Percentiles rank a stretch among this genome's conserved stretches.
Conservation (phyloP, 2,888 invertebrate species). For the Automeris io region DNA sequence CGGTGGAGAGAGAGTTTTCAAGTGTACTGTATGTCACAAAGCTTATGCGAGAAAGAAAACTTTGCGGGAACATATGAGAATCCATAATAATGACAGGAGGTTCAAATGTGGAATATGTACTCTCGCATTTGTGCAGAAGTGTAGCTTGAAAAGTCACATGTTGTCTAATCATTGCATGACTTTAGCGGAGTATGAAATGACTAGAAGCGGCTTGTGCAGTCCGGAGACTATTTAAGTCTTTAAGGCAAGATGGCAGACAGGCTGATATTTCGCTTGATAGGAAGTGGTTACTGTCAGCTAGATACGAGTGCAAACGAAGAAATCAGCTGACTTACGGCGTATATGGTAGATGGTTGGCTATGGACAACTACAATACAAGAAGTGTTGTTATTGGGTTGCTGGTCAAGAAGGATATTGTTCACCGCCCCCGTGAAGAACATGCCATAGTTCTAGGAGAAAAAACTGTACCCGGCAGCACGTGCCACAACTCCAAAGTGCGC, state of each 20-base stretch:
- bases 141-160: conserved; percentile 64
- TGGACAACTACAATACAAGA: no score
- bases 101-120: conserved; percentile 59
- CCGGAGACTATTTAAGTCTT: conserved; percentile 3
- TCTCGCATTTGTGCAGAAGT: conserved; percentile 58
- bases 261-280: background rate
- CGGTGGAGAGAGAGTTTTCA: conserved; percentile 54
- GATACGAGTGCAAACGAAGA: no score
- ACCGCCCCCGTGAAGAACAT: no score
- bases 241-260: no score
- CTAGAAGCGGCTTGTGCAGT: conserved; percentile 13
- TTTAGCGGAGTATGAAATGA: conserved; percentile 44
- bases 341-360: no score
- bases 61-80: conserved; percentile 59
- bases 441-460: no score
- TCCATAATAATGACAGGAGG: conserved; percentile 60
- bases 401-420: no score
- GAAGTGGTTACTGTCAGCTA: background rate
- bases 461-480: no score
- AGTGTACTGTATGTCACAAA: conserved; percentile 53
- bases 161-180: conserved; percentile 57
- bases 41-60: conserved; percentile 64
- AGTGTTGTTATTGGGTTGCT: no score
- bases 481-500: no score
- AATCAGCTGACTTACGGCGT: no score